Evolutionary conservation across 1,140 invertebrate species (phyloP).

Genomic region (Drosophila murphyi): DNA sequence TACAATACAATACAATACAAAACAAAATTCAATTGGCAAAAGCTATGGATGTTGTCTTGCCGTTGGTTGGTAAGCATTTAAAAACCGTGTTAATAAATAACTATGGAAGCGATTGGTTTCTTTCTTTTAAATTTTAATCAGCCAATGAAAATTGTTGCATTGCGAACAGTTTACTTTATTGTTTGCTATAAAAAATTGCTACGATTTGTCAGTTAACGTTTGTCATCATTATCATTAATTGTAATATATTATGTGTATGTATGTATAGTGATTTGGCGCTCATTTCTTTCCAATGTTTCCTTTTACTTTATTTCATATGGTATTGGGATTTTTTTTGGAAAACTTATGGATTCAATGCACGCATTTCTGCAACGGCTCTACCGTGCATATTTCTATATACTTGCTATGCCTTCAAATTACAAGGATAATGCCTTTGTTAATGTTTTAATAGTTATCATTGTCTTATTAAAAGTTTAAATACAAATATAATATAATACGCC

Average conservation of each 20-base stretch:
- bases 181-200: slow-evolving; percentile 47
- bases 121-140: slow-evolving; percentile 11
- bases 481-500: slow-evolving; percentile 33
- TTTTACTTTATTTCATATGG: slow-evolving; percentile 8
- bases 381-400: slow-evolving; percentile 16
- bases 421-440: slow-evolving; percentile 15
- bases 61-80: slow-evolving; percentile 43
- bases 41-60: slow-evolving; percentile 34
- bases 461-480: slow-evolving; percentile 43
- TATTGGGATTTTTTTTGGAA: background rate
- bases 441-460: slow-evolving; percentile 45
- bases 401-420: slow-evolving; percentile 23
- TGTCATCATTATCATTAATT: slow-evolving; percentile 51
- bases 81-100: slow-evolving; percentile 58
- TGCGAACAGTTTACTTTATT: slow-evolving; percentile 32
- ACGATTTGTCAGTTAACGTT: slow-evolving; percentile 42
- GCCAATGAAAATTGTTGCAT: slow-evolving; percentile 25
- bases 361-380: slow-evolving; percentile 21
- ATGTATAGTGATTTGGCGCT: slow-evolving; percentile 61
- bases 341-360: slow-evolving; percentile 25
- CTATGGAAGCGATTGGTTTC: slow-evolving; percentile 66
- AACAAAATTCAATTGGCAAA: slow-evolving; percentile 42
- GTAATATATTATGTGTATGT: slow-evolving; percentile 21
- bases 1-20: slow-evolving; percentile 59
- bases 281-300: slow-evolving; percentile 5